Evolutionary conservation across 2,888 invertebrate genomes (phyloP).

Genomic region (Drosophila helvetica): DNA sequence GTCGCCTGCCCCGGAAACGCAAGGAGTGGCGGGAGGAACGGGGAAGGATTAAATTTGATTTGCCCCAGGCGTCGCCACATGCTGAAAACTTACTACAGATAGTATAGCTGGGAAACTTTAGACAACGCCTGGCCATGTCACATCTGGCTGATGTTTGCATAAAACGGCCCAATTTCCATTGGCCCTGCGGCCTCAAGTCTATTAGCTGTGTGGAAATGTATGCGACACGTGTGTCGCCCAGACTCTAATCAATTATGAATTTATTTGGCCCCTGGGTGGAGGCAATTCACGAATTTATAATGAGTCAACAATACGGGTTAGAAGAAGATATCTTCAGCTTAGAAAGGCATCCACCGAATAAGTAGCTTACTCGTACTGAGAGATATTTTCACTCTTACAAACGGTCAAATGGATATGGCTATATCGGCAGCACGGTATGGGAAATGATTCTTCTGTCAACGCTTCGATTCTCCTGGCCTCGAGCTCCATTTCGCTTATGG

Average conservation of each 20-base stretch:
- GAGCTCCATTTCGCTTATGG: no score
- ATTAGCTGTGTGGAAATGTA: constrained; percentile 27
- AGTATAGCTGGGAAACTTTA: constrained; percentile 51
- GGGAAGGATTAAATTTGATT: constrained; percentile 57
- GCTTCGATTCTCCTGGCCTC: no score
- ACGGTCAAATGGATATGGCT: no score
- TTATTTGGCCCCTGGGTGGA: constrained; percentile 18
- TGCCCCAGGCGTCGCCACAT: constrained; percentile 44
- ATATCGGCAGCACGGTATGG: no score
- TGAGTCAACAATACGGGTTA: neutral
- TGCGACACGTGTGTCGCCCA: constrained; percentile 29
- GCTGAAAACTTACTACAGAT: constrained; percentile 44
- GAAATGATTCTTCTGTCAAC: no score
- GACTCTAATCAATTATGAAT: constrained; percentile 39
- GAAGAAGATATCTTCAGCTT: neutral
- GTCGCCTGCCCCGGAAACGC: neutral
- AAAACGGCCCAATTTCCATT: constrained; percentile 45
- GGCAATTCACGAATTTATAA: constrained; percentile 7
- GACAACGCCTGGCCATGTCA: constrained; percentile 47
- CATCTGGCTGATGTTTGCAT: constrained; percentile 49
- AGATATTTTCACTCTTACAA: no score
- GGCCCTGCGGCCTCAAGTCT: constrained; percentile 31
- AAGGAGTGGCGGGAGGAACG: neutral
- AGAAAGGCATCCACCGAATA: constrained; percentile 25
- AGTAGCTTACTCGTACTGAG: no score